Conservation (phyloP, 2,797 vertebrate species). For the Simalia tracyae region DNA sequence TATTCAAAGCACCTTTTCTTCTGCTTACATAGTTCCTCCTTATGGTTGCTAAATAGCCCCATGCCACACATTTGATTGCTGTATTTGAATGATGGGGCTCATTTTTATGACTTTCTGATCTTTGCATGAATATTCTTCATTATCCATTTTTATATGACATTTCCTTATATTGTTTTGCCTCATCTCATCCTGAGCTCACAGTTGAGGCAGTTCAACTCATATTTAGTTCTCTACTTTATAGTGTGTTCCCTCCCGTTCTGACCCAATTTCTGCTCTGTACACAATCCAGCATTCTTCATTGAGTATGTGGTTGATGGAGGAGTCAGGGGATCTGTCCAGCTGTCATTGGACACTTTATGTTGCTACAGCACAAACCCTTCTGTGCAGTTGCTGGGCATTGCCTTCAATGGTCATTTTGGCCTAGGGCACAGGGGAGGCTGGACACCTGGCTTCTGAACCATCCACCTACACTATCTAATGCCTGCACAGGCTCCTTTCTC, state of each 20-base stretch:
- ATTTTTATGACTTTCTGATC: neutral
- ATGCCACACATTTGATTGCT: neutral
- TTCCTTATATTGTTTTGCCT: neutral
- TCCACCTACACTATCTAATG: neutral
- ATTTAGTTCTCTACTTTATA: neutral
- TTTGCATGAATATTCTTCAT: neutral
- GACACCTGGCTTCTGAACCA: neutral
- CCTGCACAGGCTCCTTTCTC: neutral
- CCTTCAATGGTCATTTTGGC: neutral
- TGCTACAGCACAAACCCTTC: neutral
- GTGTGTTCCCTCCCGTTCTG: neutral
- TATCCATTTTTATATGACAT: neutral
- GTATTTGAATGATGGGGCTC: neutral
- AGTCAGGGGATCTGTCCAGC: neutral
- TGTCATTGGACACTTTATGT: neutral
- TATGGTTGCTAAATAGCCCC: neutral
- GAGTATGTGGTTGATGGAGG: neutral
- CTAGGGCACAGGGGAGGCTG: neutral
- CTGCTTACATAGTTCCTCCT: neutral
- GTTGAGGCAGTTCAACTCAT: neutral
- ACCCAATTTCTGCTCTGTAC: neutral
- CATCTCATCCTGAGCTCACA: neutral
- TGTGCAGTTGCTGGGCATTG: neutral
- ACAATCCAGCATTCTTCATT: neutral
- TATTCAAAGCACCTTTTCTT: neutral